Conservation (phyloP, 2,888 invertebrate species). For the Pseudococcus jackbeardsleyi region DNA sequence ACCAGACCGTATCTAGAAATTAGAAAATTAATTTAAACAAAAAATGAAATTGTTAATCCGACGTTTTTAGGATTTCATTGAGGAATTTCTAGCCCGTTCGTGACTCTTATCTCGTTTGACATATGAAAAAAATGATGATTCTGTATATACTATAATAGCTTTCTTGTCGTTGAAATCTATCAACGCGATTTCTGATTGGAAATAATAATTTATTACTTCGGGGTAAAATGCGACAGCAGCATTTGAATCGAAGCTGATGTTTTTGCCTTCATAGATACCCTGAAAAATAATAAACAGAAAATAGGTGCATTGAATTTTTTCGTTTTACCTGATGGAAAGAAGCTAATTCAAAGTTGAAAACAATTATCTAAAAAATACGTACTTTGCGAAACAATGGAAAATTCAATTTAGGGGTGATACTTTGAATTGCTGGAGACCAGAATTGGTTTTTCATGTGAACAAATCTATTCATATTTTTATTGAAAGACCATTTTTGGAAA, state of each 20-base stretch:
- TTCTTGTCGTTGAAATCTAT: background rate
- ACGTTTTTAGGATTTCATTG: too few relatives aligned
- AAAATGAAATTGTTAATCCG: too few relatives aligned
- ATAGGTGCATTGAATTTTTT: too few relatives aligned
- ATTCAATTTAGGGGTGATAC: background rate
- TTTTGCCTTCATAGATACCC: too few relatives aligned
- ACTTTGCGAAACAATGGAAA: background rate
- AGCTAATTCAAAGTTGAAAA: too few relatives aligned
- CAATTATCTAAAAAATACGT: background rate
- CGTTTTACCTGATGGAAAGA: too few relatives aligned
- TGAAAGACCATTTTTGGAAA: background rate
- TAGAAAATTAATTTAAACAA: too few relatives aligned
- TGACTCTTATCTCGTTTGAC: background rate
- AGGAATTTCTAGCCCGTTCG: too few relatives aligned
- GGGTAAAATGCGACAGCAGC: background rate
- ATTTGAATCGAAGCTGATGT: background rate
- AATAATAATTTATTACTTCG: background rate
- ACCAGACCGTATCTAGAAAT: too few relatives aligned
- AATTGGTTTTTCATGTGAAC: background rate
- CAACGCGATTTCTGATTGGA: background rate
- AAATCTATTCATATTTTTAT: background rate
- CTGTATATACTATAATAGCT: background rate
- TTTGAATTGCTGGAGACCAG: background rate
- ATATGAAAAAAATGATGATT: background rate
- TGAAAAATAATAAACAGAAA: too few relatives aligned